phyloP scores from a whole-genome alignment of 2,888 invertebrate genomes.

The Dryocosmus kuriphilus region DNA sequence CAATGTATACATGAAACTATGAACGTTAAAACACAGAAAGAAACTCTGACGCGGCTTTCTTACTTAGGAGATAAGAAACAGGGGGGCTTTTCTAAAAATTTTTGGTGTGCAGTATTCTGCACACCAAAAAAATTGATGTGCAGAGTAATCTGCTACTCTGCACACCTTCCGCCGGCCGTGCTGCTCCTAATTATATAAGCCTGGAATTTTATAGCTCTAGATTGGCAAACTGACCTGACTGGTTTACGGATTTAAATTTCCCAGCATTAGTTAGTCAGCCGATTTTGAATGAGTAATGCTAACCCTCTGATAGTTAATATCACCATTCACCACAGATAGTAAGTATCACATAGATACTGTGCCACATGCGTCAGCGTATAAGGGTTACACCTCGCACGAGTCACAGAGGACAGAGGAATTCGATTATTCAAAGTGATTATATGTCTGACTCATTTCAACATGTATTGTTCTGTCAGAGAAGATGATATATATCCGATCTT shows the following conservation, averaged over 20 bases:
- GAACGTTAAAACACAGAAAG: too few species aligned
- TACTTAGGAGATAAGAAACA: too few species aligned
- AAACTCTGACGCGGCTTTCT: too few species aligned
- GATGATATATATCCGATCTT: not conserved
- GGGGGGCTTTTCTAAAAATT: too few species aligned
- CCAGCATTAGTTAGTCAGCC: constrained; percentile 2
- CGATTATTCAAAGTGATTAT: not conserved
- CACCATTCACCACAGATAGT: not conserved
- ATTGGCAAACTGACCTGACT: not conserved
- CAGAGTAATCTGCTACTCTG: too few species aligned
- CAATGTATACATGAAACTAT: too few species aligned
- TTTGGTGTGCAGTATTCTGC: too few species aligned
- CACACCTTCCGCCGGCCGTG: too few species aligned
- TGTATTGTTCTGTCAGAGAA: not conserved
- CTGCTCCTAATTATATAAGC: not conserved
- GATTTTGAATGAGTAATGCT: constrained; percentile 7
- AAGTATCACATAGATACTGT: constrained; percentile 3
- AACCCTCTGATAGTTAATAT: constrained; percentile 18
- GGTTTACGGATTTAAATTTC: not conserved
- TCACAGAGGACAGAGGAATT: constrained; percentile 1
- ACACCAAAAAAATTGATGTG: too few species aligned
- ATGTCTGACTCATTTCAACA: not conserved
- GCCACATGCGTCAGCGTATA: not conserved
- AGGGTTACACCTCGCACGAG: not conserved
- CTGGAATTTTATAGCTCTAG: not conserved